Evolutionary conservation across 92 coral and sea anemone genomes (phyloP).

Genomic region (Bergia sp.): DNA sequence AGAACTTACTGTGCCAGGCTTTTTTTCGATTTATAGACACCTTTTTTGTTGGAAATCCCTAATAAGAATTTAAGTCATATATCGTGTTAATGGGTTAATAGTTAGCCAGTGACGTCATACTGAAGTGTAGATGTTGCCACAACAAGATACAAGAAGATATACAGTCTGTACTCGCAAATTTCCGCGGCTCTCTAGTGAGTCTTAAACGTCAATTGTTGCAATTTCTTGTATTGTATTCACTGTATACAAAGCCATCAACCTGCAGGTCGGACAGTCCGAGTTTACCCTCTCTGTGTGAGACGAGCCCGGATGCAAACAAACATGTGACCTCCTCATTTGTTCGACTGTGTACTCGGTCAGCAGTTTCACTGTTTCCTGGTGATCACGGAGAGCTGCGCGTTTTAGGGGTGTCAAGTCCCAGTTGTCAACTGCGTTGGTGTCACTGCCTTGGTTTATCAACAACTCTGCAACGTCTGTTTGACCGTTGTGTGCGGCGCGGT

Average conservation of each 20-base stretch:
- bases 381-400: conserved; percentile 75
- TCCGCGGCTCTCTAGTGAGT: neutral
- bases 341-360: conserved; percentile 59
- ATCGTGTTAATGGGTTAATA: too few relatives aligned
- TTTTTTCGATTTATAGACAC: too few relatives aligned
- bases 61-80: too few relatives aligned
- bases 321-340: conserved; percentile 38
- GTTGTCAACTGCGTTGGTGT: conserved; percentile 63
- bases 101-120: too few relatives aligned
- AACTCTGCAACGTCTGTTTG: conserved; percentile 50
- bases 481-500: conserved; percentile 76
- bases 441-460: conserved; percentile 55
- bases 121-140: too few relatives aligned
- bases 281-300: conserved; percentile 12
- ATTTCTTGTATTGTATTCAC: neutral
- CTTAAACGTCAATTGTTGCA: neutral
- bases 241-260: conserved; percentile 30
- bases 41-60: too few relatives aligned
- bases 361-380: conserved; percentile 55
- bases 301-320: neutral
- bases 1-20: too few relatives aligned
- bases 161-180: neutral
- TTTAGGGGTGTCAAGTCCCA: conserved; percentile 73
- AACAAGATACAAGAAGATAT: neutral
- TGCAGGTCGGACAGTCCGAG: conserved; percentile 33